Evolutionary conservation across 2,113 vertebrate species (phyloP), one percentile per base, ranked within the genome.

Genomic region (Ancistrus triradiatus): DNA sequence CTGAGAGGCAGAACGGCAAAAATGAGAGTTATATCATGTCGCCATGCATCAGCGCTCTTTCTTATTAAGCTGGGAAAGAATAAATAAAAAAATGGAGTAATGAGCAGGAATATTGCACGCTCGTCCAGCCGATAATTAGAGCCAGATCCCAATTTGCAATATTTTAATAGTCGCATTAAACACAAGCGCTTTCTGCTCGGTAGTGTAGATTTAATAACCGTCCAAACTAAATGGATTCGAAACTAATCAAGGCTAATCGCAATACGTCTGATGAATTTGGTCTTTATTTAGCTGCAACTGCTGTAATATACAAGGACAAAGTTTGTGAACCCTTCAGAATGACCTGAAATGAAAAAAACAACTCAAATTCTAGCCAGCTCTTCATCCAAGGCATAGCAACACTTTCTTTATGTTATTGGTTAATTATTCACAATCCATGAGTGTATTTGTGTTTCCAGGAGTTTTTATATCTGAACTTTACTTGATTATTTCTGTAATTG

Each of bases 161-260:
- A 86, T 87, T 84, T 81, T 81, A 85, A 85, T 87, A 85, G 84
- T 82, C 83, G 82, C 73, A 85, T 83, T 83, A 84, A 85, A 83
- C 80, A 80, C 73, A 64, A 84, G 74, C 79, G 71, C 74, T 79
- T 56, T 58, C 33, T 8, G 15, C 43, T 49, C 4, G 17, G 10
- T n/a, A 6, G 21, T 58, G 24, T 55, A 43, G 64, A 66, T 66
- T 66, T 66, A 50, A 66, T 59, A 58, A 58, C 22, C 56, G 44
- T 48, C 5, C 21, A 38, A 38, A 38, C 1, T 5, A 58, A 25
- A 65, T 48, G n/a, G 51, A 65, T 65, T 44, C 47, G 31, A 65
- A 63, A 18, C n/a, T 19, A 64, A 57, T 48, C 44, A 3, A 10
- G 7, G 42, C 42, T 19, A 37, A 46, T 31, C 31, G 19, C 33